Conservation (phyloP, 2,888 invertebrate genomes). For the Drosophila gaucha region DNA sequence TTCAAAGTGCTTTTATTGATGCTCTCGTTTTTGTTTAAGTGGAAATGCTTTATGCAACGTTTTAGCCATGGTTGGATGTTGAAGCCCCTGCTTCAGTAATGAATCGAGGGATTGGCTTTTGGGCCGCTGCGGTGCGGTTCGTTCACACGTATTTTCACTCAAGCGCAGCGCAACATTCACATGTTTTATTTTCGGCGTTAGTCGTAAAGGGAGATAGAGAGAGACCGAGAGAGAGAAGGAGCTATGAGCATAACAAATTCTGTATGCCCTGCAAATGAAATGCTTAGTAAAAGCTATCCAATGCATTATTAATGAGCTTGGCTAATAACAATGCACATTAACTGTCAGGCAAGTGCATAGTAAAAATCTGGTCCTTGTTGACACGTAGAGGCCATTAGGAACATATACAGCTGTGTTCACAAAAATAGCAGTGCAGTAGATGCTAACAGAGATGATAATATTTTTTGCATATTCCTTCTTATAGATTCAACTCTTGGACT, state of each 20-base stretch:
- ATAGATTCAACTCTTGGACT: too few species aligned
- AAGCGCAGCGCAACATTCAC: constrained; percentile 67
- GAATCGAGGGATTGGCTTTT: constrained; percentile 18
- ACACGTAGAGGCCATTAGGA: not conserved
- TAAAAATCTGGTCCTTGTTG: not conserved
- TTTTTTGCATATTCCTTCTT: too few species aligned
- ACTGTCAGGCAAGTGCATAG: too few species aligned
- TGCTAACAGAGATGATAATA: too few species aligned
- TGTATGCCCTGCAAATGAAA: constrained; percentile 19
- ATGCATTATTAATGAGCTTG: not conserved
- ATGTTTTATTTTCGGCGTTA: constrained; percentile 59
- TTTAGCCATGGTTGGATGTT: constrained; percentile 21
- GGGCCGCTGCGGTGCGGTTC: constrained; percentile 51
- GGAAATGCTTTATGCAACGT: constrained; percentile 20
- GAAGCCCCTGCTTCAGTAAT: constrained; percentile 9
- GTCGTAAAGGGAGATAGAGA: not conserved
- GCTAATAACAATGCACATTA: too few species aligned
- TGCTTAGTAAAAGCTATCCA: too few species aligned
- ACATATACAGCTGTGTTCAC: too few species aligned
- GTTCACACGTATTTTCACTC: constrained; percentile 68
- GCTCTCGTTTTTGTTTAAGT: constrained; percentile 6
- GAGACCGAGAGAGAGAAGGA: not conserved
- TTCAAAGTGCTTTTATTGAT: constrained; percentile 20
- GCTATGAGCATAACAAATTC: constrained; percentile 1
- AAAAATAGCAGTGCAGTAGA: too few species aligned